Conservation (phyloP, 2,888 invertebrate species). For the Coleophora flavipennella region DNA sequence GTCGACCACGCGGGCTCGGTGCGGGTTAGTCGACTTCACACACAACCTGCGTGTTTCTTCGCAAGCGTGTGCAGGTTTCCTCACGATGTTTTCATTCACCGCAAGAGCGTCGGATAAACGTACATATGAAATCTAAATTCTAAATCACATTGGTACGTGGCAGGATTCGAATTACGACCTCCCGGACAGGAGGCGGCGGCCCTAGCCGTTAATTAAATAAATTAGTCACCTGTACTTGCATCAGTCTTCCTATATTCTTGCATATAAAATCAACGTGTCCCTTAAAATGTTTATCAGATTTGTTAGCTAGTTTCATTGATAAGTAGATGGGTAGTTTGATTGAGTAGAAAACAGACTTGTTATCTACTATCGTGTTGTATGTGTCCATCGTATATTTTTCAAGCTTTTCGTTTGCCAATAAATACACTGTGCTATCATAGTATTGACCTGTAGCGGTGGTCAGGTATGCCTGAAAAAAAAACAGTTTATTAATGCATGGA, state of each 20-base stretch:
- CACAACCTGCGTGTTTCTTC: no score
- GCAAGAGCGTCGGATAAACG: no score
- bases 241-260: constrained; percentile 90
- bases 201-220: background rate
- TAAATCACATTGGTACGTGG: no score
- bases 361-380: constrained; percentile 87
- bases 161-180: no score
- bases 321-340: constrained; percentile 89
- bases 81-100: no score
- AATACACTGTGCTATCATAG: constrained; percentile 79
- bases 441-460: constrained; percentile 86
- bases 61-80: no score
- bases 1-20: no score
- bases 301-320: constrained; percentile 86
- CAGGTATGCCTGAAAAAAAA: constrained; percentile 44
- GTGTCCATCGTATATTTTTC: constrained; percentile 82
- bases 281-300: constrained; percentile 77
- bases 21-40: no score
- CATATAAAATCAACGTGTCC: constrained; percentile 83
- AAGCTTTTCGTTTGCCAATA: constrained; percentile 34
- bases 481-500: no score
- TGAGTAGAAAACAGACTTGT: constrained; percentile 87
- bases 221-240: constrained; percentile 85
- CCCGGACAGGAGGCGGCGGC: no score
- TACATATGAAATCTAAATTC: no score